Conservation (phyloP, 2,797 vertebrate genomes). For the Oreochromis mossambicus region DNA sequence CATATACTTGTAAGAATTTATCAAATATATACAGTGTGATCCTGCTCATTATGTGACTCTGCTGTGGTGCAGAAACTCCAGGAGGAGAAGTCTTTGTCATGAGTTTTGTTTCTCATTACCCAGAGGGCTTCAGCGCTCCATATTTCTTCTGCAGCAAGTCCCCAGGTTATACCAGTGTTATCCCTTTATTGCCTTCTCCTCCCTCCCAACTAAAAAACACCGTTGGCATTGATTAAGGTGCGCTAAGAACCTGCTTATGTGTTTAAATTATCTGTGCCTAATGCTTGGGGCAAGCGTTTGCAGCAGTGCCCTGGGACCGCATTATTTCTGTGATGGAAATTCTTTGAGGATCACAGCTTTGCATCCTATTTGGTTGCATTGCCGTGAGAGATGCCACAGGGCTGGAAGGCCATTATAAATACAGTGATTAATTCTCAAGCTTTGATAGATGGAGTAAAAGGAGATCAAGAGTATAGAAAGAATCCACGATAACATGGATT, state of each 20-base stretch:
- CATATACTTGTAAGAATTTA: conserved; percentile 30
- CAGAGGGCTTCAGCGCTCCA: conserved; percentile 69
- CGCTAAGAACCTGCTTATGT: conserved; percentile 80
- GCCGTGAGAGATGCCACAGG: conserved; percentile 74
- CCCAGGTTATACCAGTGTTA: conserved; percentile 76
- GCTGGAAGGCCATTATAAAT: conserved; percentile 75
- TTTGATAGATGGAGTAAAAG: conserved; percentile 70
- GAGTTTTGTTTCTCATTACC: conserved; percentile 81
- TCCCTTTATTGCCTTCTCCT: conserved; percentile 74
- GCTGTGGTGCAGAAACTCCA: conserved; percentile 61
- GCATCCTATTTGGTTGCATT: conserved; percentile 79
- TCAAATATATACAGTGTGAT: conserved; percentile 36
- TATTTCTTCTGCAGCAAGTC: conserved; percentile 75
- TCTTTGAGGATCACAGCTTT: conserved; percentile 81
- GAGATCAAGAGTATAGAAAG: conserved; percentile 52
- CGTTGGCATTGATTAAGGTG: conserved; percentile 80
- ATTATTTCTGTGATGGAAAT: conserved; percentile 79
- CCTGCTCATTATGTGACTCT: conserved; percentile 69
- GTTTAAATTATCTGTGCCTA: conserved; percentile 81
- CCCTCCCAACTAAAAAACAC: conserved; percentile 72
- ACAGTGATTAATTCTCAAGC: conserved; percentile 77
- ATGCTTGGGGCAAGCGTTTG: conserved; percentile 74
- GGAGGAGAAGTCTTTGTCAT: conserved; percentile 77
- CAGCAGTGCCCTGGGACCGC: conserved; percentile 71
- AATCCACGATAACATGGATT: conserved; percentile 41